Conservation (phyloP, 2,888 invertebrate species). For the Limulus polyphemus region DNA sequence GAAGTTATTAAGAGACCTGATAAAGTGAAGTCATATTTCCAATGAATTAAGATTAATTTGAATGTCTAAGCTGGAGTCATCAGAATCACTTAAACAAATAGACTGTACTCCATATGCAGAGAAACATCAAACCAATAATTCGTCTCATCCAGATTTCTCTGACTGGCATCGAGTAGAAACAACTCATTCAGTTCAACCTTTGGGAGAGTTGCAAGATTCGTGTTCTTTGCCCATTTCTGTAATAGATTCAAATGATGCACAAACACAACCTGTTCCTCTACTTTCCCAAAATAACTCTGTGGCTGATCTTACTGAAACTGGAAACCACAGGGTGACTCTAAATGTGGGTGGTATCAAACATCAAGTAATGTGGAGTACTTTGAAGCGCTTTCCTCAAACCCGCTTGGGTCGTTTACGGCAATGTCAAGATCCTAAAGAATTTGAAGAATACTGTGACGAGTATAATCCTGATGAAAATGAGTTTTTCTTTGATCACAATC, state of each 20-base stretch:
- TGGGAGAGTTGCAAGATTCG: no score
- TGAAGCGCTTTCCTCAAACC: conserved; percentile 39
- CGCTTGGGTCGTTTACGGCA: conserved; percentile 36
- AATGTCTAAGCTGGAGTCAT: no score
- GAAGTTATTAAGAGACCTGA: no score
- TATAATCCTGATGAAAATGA: conserved; percentile 94
- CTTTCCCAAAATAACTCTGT: conserved; percentile 89
- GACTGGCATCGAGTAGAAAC: no score
- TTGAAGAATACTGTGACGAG: conserved; percentile 87
- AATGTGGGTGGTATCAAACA: conserved; percentile 41
- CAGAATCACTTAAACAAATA: no score
- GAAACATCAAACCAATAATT: no score
- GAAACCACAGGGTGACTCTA: conserved; percentile 75
- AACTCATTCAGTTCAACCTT: no score
- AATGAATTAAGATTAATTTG: no score
- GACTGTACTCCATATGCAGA: no score
- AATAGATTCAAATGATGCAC: not conserved
- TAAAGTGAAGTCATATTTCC: no score
- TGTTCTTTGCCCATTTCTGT: no score
- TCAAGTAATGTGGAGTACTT: conserved; percentile 39
- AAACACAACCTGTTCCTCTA: conserved; percentile 14
- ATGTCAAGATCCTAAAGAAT: conserved; percentile 35
- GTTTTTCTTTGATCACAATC: conserved; percentile 97
- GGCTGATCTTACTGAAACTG: conserved; percentile 86
- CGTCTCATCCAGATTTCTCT: no score